phyloP scores from a whole-genome alignment of 2,888 invertebrate species.

The Drosophila anceps region DNA sequence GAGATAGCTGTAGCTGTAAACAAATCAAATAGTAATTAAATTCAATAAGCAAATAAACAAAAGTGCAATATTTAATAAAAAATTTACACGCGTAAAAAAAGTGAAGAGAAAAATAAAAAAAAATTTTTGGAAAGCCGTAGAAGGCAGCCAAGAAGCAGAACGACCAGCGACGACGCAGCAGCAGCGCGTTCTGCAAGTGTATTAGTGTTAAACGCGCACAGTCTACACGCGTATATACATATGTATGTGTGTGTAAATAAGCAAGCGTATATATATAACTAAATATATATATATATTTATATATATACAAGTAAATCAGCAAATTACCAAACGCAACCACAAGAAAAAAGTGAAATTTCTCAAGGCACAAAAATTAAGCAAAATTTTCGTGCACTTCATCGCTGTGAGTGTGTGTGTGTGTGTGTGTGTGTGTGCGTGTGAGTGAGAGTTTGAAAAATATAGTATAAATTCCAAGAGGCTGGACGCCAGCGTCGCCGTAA shows the following conservation, averaged over 20 bases:
- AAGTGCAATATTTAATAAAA: conserved; percentile 53
- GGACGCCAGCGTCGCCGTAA: conserved; percentile 43
- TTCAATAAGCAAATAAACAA: conserved; percentile 41
- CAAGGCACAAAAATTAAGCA: conserved; percentile 42
- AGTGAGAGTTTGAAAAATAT: conserved; percentile 54
- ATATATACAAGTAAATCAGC: conserved; percentile 45
- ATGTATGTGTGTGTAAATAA: conserved; percentile 48
- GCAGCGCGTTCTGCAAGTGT: conserved; percentile 68
- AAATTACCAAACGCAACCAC: conserved; percentile 51
- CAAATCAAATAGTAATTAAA: conserved; percentile 48
- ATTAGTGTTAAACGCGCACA: conserved; percentile 64
- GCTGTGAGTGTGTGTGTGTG: conserved; percentile 10
- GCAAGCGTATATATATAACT: conserved; percentile 31
- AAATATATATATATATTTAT: conserved; percentile 13
- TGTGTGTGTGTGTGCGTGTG: conserved; percentile 28
- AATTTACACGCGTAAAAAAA: conserved; percentile 36
- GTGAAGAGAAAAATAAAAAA: conserved; percentile 31
- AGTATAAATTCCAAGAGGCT: conserved; percentile 67
- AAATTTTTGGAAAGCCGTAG: conserved; percentile 57
- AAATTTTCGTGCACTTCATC: conserved; percentile 55
- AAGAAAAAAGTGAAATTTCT: conserved; percentile 68
- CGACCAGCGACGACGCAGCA: conserved; percentile 51
- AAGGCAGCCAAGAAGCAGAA: conserved; percentile 54
- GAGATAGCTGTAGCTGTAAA: conserved; percentile 39
- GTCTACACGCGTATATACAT: conserved; percentile 24